Evolutionary conservation across 2,797 vertebrate genomes (phyloP).

Genomic region (Tadarida brasiliensis): DNA sequence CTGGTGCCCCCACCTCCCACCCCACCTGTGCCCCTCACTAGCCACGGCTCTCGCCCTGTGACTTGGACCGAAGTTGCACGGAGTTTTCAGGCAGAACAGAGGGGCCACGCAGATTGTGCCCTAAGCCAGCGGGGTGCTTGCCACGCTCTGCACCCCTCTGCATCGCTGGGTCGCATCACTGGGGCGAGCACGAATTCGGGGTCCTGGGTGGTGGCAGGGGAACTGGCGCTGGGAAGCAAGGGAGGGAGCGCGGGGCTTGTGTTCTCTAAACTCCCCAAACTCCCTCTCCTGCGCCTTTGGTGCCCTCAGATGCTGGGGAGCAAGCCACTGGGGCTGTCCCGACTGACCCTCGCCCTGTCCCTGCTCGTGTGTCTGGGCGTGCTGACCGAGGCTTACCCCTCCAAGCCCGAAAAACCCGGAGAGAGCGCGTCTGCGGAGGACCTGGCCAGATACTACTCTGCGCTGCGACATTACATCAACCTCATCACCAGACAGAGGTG

Average conservation of each 20-base stretch:
- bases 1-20: background rate
- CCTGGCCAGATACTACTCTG: slow-evolving; percentile 98
- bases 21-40: rapidly evolving
- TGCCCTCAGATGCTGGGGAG: slow-evolving; percentile 94
- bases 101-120: background rate
- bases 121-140: background rate
- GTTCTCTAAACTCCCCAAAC: background rate
- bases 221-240: background rate
- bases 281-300: slow-evolving; percentile 42
- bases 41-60: rapidly evolving
- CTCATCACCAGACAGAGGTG: slow-evolving; percentile 99
- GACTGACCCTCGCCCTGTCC: slow-evolving; percentile 93
- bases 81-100: background rate
- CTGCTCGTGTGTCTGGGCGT: slow-evolving; percentile 94
- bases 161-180: rapidly evolving
- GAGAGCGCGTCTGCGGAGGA: slow-evolving; percentile 97
- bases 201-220: rapidly evolving
- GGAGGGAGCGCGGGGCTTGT: background rate
- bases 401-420: slow-evolving; percentile 97
- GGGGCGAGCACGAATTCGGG: background rate
- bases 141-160: background rate
- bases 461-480: slow-evolving; percentile 99
- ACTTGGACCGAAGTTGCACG: background rate
- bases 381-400: slow-evolving; percentile 95
- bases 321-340: slow-evolving; percentile 92